Conservation (phyloP, 1,140 invertebrate species). For the Aphelenchoides fujianensis region DNA sequence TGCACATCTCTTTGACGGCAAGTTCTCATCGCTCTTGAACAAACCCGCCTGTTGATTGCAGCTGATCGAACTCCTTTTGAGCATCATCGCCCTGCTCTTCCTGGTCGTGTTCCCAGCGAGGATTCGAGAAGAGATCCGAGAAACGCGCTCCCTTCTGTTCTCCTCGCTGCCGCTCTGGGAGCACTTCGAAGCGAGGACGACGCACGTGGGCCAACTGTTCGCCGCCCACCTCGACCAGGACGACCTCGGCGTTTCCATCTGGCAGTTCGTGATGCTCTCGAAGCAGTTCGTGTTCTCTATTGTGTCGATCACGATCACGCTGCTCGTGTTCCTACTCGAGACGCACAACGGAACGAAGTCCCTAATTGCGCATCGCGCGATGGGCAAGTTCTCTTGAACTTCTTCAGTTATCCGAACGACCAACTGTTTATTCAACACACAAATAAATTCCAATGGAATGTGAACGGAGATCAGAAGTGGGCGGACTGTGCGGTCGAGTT, state of each 20-base stretch:
- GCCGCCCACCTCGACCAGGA: not conserved
- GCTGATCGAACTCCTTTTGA: slow-evolving; percentile 8
- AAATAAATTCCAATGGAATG: no score
- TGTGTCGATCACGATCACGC: slow-evolving; percentile 2
- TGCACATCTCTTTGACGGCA: not conserved
- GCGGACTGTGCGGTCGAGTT: not conserved
- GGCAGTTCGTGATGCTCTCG: not conserved
- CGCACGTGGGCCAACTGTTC: not conserved
- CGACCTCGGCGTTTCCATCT: slow-evolving; percentile 1
- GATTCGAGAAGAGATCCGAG: not conserved
- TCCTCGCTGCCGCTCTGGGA: not conserved
- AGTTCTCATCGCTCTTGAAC: not conserved
- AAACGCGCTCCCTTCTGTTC: not conserved
- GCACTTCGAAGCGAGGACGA: not conserved
- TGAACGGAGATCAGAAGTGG: no score
- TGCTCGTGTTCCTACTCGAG: not conserved
- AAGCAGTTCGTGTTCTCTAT: slow-evolving; percentile 10
- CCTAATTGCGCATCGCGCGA: not conserved
- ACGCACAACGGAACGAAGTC: slow-evolving; percentile 11
- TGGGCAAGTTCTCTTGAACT: not conserved
- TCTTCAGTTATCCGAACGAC: no score
- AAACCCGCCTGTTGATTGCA: not conserved
- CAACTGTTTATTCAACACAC: not conserved
- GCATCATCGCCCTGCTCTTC: not conserved
- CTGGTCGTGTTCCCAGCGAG: not conserved